phyloP scores from a whole-genome alignment of 2,113 vertebrate species.

The Alethe diademata region DNA sequence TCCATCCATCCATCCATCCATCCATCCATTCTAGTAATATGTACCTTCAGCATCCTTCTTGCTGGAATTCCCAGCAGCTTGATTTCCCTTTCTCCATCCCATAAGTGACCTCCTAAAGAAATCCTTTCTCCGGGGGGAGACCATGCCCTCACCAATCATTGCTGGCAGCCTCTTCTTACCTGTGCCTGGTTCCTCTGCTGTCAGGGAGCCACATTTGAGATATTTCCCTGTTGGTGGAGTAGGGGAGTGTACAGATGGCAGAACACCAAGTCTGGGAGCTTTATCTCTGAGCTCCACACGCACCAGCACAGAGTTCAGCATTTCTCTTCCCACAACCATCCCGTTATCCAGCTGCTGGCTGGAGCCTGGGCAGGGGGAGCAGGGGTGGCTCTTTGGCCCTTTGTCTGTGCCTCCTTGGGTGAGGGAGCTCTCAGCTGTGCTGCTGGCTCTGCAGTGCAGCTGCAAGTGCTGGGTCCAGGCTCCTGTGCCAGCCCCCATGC shows the following conservation, averaged over 20 bases:
- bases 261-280: slow-evolving; percentile 25
- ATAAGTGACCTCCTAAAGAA: neutral
- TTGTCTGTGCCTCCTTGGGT: neutral
- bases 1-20: neutral
- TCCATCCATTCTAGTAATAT: neutral
- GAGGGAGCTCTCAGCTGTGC: neutral
- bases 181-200: neutral
- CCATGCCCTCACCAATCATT: neutral
- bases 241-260: slow-evolving; percentile 35
- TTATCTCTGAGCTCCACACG: neutral
- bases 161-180: neutral
- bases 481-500: slow-evolving; percentile 67
- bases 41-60: neutral
- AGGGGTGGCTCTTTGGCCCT: neutral
- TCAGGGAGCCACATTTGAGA: neutral
- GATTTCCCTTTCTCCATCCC: neutral
- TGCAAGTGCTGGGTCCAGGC: slow-evolving; percentile 49
- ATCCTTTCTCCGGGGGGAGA: neutral
- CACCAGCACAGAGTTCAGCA: neutral
- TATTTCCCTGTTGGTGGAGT: neutral
- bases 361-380: neutral
- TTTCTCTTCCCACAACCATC: neutral
- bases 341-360: neutral
- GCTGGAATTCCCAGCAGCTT: neutral
- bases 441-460: slow-evolving; percentile 39